phyloP scores from a whole-genome alignment of 2,797 vertebrate genomes.

The Neomorphus geoffroyi region DNA sequence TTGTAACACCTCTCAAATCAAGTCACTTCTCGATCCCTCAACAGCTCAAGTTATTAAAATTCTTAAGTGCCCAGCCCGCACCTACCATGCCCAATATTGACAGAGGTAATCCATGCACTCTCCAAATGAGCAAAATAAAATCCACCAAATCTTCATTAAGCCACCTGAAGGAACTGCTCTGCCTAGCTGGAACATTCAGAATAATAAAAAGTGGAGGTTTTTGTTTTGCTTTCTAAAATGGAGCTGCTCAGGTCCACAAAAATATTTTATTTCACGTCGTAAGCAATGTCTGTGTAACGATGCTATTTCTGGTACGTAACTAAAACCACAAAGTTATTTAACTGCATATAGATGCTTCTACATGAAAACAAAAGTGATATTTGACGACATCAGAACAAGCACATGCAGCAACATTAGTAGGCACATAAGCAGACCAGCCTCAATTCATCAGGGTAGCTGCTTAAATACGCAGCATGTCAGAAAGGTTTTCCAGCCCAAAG shows the following conservation, averaged over 20 bases:
- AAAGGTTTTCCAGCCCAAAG: not conserved
- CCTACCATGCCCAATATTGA: constrained; percentile 44
- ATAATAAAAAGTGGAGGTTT: not conserved
- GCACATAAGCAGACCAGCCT: not conserved
- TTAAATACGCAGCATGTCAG: not conserved
- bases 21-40: not conserved
- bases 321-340: not conserved
- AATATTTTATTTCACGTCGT: not conserved
- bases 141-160: constrained; percentile 48
- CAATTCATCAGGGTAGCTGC: not conserved
- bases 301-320: not conserved
- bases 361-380: not conserved
- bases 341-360: not conserved
- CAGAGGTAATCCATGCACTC: constrained; percentile 38
- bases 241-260: not conserved
- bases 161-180: constrained; percentile 22
- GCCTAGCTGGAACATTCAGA: not conserved
- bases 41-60: not conserved
- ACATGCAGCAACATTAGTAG: not conserved
- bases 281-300: not conserved
- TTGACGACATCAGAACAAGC: not conserved
- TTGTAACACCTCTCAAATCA: not conserved
- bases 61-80: constrained; percentile 34
- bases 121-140: constrained; percentile 54
- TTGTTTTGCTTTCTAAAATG: not conserved